A percentile compares a stretch with the other conserved stretches of the same genome.
These are phyloP conservation scores for Phaonia tiefii DNA, from an alignment of 2,888 invertebrate species.

Conservation along the genomic window DNA sequence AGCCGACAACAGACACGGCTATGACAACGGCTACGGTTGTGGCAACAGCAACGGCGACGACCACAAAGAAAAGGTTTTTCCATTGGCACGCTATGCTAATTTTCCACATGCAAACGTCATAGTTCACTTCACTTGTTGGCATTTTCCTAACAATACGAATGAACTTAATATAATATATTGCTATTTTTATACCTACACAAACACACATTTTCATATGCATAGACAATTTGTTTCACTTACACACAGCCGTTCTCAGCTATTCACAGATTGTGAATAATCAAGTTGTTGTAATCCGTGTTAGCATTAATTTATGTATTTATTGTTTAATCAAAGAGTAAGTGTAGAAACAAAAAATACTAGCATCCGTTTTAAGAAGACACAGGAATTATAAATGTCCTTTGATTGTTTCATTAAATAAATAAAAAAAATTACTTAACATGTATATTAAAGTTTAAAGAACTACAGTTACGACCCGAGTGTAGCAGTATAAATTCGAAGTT, in stretches of 20 bases:
- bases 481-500: no score
- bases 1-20: constrained; percentile 1
- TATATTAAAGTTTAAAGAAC: no score
- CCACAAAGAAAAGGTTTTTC: not conserved
- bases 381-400: no score
- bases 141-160: constrained; percentile 43
- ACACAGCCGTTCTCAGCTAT: not conserved
- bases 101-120: constrained; percentile 64
- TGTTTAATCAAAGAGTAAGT: constrained; percentile 19
- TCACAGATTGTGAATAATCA: not conserved
- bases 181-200: constrained; percentile 19
- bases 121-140: constrained; percentile 67
- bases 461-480: no score
- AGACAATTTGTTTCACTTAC: not conserved
- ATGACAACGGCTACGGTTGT: not conserved
- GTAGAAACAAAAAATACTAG: no score
- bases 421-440: no score
- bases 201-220: not conserved
- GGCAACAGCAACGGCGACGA: not conserved
- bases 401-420: no score
- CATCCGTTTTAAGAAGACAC: not conserved
- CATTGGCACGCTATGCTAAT: constrained; percentile 58
- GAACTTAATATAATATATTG: constrained; percentile 28
- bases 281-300: constrained; percentile 20
- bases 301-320: constrained; percentile 23